Evolutionary conservation across 53 echinoderm and acorn worm species (phyloP).

Genomic region (Henricia sp.): DNA sequence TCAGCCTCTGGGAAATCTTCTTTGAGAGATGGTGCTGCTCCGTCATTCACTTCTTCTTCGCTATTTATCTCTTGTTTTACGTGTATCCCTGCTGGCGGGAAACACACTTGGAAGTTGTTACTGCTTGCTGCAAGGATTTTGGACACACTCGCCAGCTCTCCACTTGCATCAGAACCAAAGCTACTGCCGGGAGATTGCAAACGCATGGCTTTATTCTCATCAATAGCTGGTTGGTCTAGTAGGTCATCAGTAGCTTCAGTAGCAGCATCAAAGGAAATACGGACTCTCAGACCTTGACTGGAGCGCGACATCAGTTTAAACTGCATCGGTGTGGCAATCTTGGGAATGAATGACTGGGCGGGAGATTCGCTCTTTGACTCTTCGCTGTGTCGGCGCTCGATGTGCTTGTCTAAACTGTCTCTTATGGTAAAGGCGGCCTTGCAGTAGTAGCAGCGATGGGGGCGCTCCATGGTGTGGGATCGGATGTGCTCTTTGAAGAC

Average conservation of each 20-base stretch:
- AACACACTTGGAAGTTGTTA: slow-evolving; percentile 87
- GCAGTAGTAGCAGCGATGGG: slow-evolving; percentile 87
- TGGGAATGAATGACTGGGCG: slow-evolving; percentile 87
- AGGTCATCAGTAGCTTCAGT: slow-evolving; percentile 12
- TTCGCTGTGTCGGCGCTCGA: slow-evolving; percentile 77
- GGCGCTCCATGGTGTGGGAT: slow-evolving; percentile 86
- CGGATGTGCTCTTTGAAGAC: slow-evolving; percentile 89
- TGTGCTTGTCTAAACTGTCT: slow-evolving; percentile 90
- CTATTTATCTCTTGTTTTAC: slow-evolving; percentile 29
- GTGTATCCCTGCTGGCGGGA: slow-evolving; percentile 62
- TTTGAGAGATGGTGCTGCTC: neutral
- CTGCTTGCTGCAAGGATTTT: slow-evolving; percentile 94
- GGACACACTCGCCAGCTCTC: slow-evolving; percentile 89
- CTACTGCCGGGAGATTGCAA: slow-evolving; percentile 72
- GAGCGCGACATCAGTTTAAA: slow-evolving; percentile 79
- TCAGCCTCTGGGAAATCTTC: slow-evolving; percentile 21
- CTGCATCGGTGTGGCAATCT: slow-evolving; percentile 92
- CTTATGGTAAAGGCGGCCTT: slow-evolving; percentile 91
- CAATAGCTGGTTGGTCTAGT: neutral
- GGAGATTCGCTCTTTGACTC: slow-evolving; percentile 50
- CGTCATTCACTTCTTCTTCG: neutral
- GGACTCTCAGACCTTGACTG: slow-evolving; percentile 48
- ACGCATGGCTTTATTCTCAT: neutral
- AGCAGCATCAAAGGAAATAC: slow-evolving; percentile 20
- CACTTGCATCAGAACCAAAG: slow-evolving; percentile 83